Percentiles rank a stretch among this genome's conserved stretches.
Conservation (phyloP, 2,888 invertebrate genomes). For the Hylaea fasciaria region DNA sequence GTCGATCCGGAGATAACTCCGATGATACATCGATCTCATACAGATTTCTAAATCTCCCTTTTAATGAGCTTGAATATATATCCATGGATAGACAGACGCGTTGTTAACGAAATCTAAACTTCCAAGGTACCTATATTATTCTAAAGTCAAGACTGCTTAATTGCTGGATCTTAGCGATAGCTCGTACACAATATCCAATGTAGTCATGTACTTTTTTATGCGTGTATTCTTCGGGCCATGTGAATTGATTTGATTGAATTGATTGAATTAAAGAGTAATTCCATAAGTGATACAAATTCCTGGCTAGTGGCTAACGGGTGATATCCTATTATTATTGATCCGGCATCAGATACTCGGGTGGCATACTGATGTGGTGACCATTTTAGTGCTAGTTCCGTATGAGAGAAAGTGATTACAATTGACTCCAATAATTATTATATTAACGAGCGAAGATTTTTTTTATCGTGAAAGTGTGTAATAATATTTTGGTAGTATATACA, state of each 20-base stretch:
- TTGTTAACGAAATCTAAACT: too few species aligned
- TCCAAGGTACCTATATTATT: too few species aligned
- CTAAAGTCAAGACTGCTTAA: too few species aligned
- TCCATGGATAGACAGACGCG: neutral
- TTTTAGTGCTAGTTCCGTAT: constrained; percentile 59
- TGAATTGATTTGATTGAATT: too few species aligned
- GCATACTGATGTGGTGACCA: constrained; percentile 68
- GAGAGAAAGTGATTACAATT: constrained; percentile 67
- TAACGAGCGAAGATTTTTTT: constrained; percentile 41
- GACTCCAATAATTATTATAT: constrained; percentile 56
- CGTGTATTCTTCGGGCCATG: too few species aligned
- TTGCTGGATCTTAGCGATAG: too few species aligned
- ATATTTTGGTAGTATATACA: too few species aligned
- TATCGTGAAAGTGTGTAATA: neutral
- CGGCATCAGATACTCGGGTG: constrained; percentile 43
- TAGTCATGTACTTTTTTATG: too few species aligned
- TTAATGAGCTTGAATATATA: neutral
- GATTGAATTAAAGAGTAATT: constrained; percentile 6
- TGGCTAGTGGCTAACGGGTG: constrained; percentile 54
- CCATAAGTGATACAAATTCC: constrained; percentile 57
- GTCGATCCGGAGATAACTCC: constrained; percentile 67
- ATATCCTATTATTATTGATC: constrained; percentile 68
- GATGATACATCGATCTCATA: constrained; percentile 43
- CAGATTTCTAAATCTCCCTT: constrained; percentile 35
- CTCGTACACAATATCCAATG: too few species aligned